Conservation (phyloP, 37 sponge, comb jelly and placozoan species). For the Cladorhizidae sp. region DNA sequence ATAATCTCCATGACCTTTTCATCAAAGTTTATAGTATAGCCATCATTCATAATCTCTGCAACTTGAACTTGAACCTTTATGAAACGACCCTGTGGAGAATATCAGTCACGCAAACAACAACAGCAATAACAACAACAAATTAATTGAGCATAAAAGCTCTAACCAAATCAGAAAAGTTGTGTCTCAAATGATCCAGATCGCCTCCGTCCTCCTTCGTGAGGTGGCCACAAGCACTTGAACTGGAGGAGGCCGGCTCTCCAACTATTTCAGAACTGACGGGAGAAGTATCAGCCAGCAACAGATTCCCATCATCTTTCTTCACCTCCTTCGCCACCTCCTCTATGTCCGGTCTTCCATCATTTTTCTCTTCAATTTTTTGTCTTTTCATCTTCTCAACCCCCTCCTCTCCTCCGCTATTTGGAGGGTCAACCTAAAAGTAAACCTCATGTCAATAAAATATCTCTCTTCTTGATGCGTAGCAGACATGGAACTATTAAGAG, state of each 20-base stretch:
- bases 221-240: too few species aligned
- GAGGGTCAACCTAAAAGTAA: too few species aligned
- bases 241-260: too few species aligned
- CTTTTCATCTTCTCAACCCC: background rate
- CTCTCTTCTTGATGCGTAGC: too few species aligned
- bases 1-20: slow-evolving; percentile 14
- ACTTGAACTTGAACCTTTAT: slow-evolving; percentile 18
- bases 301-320: background rate
- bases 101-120: background rate
- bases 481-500: too few species aligned
- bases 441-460: too few species aligned
- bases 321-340: background rate
- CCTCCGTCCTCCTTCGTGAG: background rate
- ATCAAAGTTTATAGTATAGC: slow-evolving; percentile 11
- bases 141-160: background rate
- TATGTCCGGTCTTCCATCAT: background rate
- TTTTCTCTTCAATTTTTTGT: background rate
- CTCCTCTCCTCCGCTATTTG: background rate
- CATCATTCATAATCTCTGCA: background rate
- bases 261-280: too few species aligned
- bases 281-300: background rate
- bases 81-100: background rate
- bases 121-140: background rate
- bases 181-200: background rate
- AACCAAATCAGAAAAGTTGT: slow-evolving; percentile 18